Percentiles rank a stretch among this genome's conserved stretches.
Evolutionary conservation across 2,797 vertebrate genomes (phyloP).

Genomic region (Eulemur coronatus): DNA sequence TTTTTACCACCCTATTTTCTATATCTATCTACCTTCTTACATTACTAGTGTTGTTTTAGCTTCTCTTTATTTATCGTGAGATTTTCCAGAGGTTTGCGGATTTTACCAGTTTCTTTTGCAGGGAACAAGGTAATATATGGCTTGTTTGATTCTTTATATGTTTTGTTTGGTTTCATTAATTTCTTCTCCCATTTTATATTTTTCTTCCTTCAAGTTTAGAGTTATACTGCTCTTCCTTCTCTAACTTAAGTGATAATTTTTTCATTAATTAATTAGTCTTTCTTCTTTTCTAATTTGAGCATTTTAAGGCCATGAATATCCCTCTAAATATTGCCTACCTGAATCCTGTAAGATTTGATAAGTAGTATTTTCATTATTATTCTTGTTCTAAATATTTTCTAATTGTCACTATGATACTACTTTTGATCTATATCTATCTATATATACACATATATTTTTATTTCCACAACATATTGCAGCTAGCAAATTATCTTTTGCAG

Average conservation of each 20-base stretch:
- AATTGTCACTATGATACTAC: neutral
- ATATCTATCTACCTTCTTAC: neutral
- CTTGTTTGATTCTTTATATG: neutral
- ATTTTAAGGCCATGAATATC: neutral
- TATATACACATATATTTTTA: neutral
- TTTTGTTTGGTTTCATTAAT: neutral
- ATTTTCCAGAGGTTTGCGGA: neutral
- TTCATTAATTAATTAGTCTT: neutral
- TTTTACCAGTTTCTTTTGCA: neutral
- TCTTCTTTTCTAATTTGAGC: neutral
- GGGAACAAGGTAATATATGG: neutral
- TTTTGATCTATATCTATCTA: neutral
- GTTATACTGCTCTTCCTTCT: neutral
- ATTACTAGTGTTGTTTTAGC: neutral
- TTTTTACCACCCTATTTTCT: neutral
- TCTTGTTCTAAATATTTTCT: neutral
- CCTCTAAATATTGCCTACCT: neutral
- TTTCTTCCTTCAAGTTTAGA: neutral
- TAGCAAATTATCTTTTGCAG: neutral
- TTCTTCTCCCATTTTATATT: neutral
- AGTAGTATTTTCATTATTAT: neutral
- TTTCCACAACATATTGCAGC: neutral
- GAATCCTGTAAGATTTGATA: neutral
- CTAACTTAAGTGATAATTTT: neutral
- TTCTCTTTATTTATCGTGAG: neutral